Evolutionary conservation across 2,888 invertebrate genomes (phyloP).

Genomic region (Mamestra brassicae): DNA sequence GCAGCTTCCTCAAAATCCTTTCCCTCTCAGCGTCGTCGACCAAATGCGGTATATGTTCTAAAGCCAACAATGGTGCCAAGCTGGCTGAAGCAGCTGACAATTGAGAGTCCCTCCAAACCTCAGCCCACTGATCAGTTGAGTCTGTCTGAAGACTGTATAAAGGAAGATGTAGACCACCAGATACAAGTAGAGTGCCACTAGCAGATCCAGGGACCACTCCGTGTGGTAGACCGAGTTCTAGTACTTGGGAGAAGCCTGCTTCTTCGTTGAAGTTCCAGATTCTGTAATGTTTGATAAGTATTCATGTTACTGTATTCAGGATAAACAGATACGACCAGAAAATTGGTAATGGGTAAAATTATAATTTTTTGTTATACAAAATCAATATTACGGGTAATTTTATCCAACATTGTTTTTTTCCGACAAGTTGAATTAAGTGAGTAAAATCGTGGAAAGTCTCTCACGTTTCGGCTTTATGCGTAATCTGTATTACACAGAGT

Average conservation of each 20-base stretch:
- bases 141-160: slow-evolving; percentile 83
- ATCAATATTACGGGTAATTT: too few relatives aligned
- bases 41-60: slow-evolving; percentile 89
- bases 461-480: too few relatives aligned
- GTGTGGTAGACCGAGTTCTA: slow-evolving; percentile 92
- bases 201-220: slow-evolving; percentile 93
- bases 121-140: slow-evolving; percentile 83
- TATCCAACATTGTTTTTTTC: too few relatives aligned
- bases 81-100: slow-evolving; percentile 90
- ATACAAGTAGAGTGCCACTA: slow-evolving; percentile 91
- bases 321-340: background rate
- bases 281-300: slow-evolving; percentile 79
- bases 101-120: slow-evolving; percentile 87
- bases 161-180: slow-evolving; percentile 92
- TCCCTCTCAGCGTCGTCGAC: slow-evolving; percentile 89
- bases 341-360: too few relatives aligned
- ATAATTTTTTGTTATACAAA: too few relatives aligned
- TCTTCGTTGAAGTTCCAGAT: slow-evolving; percentile 94
- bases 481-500: too few relatives aligned
- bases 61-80: slow-evolving; percentile 90
- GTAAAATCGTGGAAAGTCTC: too few relatives aligned
- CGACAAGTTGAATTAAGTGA: too few relatives aligned
- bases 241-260: slow-evolving; percentile 93
- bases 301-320: background rate
- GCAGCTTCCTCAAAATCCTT: slow-evolving; percentile 88